Percentiles rank a stretch among this genome's conserved stretches.
These are phyloP conservation scores for Drosophila serrata DNA, from an alignment of 1,140 invertebrate genomes.

Conservation along the genomic window DNA sequence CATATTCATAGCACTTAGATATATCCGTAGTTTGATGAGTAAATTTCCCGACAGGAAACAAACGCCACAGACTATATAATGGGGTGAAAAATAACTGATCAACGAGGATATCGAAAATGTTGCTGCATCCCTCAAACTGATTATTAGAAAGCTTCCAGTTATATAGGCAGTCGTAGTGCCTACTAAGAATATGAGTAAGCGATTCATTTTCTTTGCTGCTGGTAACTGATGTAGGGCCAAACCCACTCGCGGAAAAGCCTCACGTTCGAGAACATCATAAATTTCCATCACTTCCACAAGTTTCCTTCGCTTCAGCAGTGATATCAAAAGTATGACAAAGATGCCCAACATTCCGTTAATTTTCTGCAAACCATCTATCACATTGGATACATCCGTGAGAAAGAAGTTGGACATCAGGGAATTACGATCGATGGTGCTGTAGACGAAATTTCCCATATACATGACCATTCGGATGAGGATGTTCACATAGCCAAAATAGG, in stretches of 20 bases:
- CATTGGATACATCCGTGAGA: slow-evolving; percentile 36
- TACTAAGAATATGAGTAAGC: slow-evolving; percentile 11
- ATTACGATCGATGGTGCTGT: slow-evolving; percentile 9
- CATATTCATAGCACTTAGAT: slow-evolving; percentile 64
- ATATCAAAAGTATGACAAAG: slow-evolving; percentile 16
- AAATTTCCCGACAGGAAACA: slow-evolving; percentile 42
- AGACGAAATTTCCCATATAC: slow-evolving; percentile 31
- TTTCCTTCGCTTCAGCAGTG: slow-evolving; percentile 25
- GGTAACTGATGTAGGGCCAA: slow-evolving; percentile 45
- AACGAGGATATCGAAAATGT: slow-evolving; percentile 5
- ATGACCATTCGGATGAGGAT: slow-evolving; percentile 42
- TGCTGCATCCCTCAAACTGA: neutral
- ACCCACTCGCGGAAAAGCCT: slow-evolving; percentile 59
- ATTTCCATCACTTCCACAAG: slow-evolving; percentile 31
- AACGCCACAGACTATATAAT: slow-evolving; percentile 52
- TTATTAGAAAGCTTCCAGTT: slow-evolving; percentile 12
- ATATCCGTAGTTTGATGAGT: slow-evolving; percentile 58
- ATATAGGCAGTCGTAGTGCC: slow-evolving; percentile 21
- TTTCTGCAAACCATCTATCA: slow-evolving; percentile 56
- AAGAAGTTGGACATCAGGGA: slow-evolving; percentile 38
- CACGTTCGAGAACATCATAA: slow-evolving; percentile 35
- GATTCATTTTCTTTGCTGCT: slow-evolving; percentile 38
- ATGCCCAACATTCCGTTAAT: slow-evolving; percentile 61
- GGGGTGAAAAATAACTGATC: slow-evolving; percentile 60
- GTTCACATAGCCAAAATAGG: slow-evolving; percentile 37